Conservation (phyloP, 2,113 vertebrate species). For the Cairina moschata region DNA sequence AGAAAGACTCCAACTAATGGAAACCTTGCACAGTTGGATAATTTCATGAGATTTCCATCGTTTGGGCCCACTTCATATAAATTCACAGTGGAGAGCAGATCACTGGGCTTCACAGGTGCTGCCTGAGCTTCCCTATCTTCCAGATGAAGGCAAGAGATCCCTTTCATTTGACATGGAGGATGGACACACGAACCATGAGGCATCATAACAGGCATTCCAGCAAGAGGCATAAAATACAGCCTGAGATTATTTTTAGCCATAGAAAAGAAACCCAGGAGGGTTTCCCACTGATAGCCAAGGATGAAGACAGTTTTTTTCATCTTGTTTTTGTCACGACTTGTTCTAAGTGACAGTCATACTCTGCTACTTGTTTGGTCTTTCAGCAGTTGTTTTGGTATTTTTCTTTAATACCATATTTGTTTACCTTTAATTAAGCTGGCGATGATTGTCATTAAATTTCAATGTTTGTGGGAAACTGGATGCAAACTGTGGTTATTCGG, state of each 20-base stretch:
- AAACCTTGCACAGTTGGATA: background rate
- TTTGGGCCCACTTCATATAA: background rate
- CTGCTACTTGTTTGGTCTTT: background rate
- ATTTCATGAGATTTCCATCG: background rate
- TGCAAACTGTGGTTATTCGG: background rate
- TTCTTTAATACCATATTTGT: background rate
- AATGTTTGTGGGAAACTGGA: background rate
- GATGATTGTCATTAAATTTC: background rate
- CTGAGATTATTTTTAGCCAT: background rate
- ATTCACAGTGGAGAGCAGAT: background rate
- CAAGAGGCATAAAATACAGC: background rate
- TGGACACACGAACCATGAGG: background rate
- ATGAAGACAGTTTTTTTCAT: background rate
- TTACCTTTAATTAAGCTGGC: conserved; percentile 4
- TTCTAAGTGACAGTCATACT: background rate
- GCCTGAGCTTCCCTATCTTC: background rate
- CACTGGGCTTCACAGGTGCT: background rate
- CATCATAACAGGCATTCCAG: background rate
- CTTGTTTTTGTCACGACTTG: background rate
- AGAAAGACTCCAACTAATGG: background rate
- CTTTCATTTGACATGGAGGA: background rate
- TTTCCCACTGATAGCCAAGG: background rate
- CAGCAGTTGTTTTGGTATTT: background rate
- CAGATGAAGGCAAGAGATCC: background rate
- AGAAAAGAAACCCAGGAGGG: background rate